Percentiles rank a stretch among this genome's conserved stretches.
Evolutionary conservation across 2,113 vertebrate genomes (phyloP).

Genomic region (Microcebus ravelobensis): DNA sequence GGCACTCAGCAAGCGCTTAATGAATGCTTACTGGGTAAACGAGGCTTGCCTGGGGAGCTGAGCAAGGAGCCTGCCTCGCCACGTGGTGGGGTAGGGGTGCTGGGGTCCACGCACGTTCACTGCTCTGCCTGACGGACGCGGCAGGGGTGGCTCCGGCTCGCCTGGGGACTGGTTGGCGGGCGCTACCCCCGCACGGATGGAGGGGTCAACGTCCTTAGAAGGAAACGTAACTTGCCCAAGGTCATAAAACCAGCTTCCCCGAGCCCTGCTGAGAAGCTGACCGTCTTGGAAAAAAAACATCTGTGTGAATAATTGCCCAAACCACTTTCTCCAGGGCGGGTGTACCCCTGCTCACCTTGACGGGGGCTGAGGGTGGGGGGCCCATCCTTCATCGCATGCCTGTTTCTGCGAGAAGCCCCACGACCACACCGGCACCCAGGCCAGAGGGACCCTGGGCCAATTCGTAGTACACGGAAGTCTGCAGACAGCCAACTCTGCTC

Average conservation of each 20-base stretch:
- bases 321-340: constrained; percentile 41
- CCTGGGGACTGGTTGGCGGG: neutral
- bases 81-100: accelerated
- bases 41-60: neutral
- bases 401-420: constrained; percentile 21
- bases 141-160: neutral
- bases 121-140: accelerated
- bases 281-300: constrained; percentile 61
- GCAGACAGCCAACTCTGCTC: neutral
- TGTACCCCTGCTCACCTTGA: constrained; percentile 39
- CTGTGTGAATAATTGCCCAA: neutral
- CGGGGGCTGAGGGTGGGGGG: neutral
- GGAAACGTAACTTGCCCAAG: constrained; percentile 43
- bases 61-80: neutral
- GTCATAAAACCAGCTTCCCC: constrained; percentile 19
- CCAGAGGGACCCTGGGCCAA: neutral
- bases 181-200: neutral
- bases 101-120: accelerated
- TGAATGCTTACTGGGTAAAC: neutral
- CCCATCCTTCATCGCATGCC: constrained; percentile 52
- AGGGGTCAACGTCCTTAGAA: neutral
- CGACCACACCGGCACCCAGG: neutral
- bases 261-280: constrained; percentile 14
- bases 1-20: neutral
- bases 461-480: neutral